Conservation (phyloP, 2,797 vertebrate genomes). For the Monodelphis domestica region DNA sequence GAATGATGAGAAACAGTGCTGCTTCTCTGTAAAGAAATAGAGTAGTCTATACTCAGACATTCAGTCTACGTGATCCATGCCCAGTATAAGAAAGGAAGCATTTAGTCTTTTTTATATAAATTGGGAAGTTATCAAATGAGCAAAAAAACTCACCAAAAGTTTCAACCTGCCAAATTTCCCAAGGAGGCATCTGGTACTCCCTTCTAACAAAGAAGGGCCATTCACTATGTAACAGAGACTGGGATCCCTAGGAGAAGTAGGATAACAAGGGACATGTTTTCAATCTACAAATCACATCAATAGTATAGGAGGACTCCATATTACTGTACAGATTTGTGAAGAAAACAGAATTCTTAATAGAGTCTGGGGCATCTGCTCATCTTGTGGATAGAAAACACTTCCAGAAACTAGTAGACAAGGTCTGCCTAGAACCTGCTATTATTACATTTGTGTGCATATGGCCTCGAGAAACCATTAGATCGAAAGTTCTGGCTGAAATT, state of each 20-base stretch:
- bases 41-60: not conserved
- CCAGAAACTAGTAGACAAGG: conserved; percentile 79
- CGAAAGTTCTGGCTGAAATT: conserved; percentile 79
- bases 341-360: conserved; percentile 82
- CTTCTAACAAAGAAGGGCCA: conserved; percentile 53
- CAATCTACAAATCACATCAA: conserved; percentile 65
- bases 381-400: conserved; percentile 76
- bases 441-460: conserved; percentile 80
- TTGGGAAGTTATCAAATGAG: conserved; percentile 57
- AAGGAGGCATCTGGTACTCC: conserved; percentile 57
- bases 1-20: not conserved
- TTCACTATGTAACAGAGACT: conserved; percentile 54
- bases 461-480: conserved; percentile 81
- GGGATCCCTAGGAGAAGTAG: conserved; percentile 61
- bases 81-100: conserved; percentile 50
- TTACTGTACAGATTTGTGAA: conserved; percentile 78
- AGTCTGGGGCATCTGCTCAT: conserved; percentile 78
- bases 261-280: conserved; percentile 70
- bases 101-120: conserved; percentile 55
- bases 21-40: not conserved
- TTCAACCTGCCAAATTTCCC: conserved; percentile 50
- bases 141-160: conserved; percentile 56
- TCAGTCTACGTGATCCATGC: not conserved
- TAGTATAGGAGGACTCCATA: conserved; percentile 70
- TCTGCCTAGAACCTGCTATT: conserved; percentile 81